These are phyloP conservation scores for Oryzaephilus surinamensis DNA, from an alignment of 1,140 invertebrate species.

Conservation along the genomic window DNA sequence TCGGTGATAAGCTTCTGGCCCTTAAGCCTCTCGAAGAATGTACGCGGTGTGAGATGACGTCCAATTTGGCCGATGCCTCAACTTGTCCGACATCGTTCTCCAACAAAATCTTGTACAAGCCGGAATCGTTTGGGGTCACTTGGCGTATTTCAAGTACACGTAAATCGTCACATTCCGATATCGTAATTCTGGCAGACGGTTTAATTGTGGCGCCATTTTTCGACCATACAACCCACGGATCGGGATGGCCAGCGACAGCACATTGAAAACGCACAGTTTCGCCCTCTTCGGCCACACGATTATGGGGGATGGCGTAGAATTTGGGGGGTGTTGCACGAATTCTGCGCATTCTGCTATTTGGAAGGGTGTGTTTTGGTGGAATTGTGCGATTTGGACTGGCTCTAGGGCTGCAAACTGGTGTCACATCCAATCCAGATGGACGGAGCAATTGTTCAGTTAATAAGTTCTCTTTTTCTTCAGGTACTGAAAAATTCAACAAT, in stretches of 20 bases:
- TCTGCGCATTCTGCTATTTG: slow-evolving; percentile 1
- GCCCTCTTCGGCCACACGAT: slow-evolving; percentile 71
- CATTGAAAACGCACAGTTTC: slow-evolving; percentile 71
- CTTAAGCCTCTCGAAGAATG: slow-evolving; percentile 34
- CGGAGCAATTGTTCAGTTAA: slow-evolving; percentile 55
- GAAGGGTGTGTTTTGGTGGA: slow-evolving; percentile 38
- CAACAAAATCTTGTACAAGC: slow-evolving; percentile 65
- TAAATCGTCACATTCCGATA: slow-evolving; percentile 65
- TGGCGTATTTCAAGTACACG: slow-evolving; percentile 67
- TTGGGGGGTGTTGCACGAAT: slow-evolving; percentile 49
- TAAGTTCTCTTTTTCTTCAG: slow-evolving; percentile 68
- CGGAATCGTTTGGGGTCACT: slow-evolving; percentile 66
- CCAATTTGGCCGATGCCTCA: slow-evolving; percentile 66
- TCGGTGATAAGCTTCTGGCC: slow-evolving; percentile 37
- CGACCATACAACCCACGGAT: slow-evolving; percentile 70
- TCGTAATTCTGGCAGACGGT: slow-evolving; percentile 50
- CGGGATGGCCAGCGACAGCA: slow-evolving; percentile 62
- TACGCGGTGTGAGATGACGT: slow-evolving; percentile 55
- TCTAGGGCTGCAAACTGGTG: slow-evolving; percentile 58
- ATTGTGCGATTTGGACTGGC: slow-evolving; percentile 49
- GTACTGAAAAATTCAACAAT: slow-evolving; percentile 43
- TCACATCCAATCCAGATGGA: slow-evolving; percentile 54
- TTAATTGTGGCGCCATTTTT: slow-evolving; percentile 59
- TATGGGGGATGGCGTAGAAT: slow-evolving; percentile 81
- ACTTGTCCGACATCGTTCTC: slow-evolving; percentile 75